Evolutionary conservation across 2,888 invertebrate genomes (phyloP).

Genomic region (Dioctria rufipes): DNA sequence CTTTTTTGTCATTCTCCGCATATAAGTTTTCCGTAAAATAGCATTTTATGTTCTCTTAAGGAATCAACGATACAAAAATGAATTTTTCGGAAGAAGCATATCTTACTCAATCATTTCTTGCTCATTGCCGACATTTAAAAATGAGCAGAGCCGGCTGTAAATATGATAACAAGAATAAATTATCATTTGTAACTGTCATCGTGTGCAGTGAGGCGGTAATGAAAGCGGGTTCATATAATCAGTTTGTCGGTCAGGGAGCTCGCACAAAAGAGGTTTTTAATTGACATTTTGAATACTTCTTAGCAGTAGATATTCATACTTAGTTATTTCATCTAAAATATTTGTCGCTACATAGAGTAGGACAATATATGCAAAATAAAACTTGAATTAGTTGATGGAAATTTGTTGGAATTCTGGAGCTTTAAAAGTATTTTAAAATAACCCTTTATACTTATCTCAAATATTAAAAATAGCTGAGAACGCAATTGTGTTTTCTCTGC

Average conservation of each 20-base stretch:
- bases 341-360: too few relatives aligned
- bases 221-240: slow-evolving; percentile 5
- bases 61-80: neutral
- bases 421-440: too few relatives aligned
- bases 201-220: slow-evolving; percentile 22
- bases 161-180: slow-evolving; percentile 57
- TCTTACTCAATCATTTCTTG: slow-evolving; percentile 4
- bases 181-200: slow-evolving; percentile 60
- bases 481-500: too few relatives aligned
- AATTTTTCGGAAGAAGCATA: too few relatives aligned
- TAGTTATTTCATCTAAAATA: too few relatives aligned
- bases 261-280: neutral
- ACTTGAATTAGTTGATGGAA: too few relatives aligned
- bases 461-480: too few relatives aligned
- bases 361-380: too few relatives aligned
- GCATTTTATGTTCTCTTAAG: neutral
- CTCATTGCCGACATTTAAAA: slow-evolving; percentile 29
- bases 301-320: too few relatives aligned
- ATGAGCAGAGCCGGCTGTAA: slow-evolving; percentile 57
- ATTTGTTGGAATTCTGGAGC: too few relatives aligned
- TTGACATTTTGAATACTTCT: slow-evolving; percentile 40
- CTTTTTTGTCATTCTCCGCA: neutral
- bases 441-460: too few relatives aligned
- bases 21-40: neutral
- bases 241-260: neutral